A percentile compares a stretch with the other conserved stretches of the same genome.
These are phyloP conservation scores for Microhierax caerulescens DNA, from an alignment of 2,797 vertebrate species.

Conservation along the genomic window DNA sequence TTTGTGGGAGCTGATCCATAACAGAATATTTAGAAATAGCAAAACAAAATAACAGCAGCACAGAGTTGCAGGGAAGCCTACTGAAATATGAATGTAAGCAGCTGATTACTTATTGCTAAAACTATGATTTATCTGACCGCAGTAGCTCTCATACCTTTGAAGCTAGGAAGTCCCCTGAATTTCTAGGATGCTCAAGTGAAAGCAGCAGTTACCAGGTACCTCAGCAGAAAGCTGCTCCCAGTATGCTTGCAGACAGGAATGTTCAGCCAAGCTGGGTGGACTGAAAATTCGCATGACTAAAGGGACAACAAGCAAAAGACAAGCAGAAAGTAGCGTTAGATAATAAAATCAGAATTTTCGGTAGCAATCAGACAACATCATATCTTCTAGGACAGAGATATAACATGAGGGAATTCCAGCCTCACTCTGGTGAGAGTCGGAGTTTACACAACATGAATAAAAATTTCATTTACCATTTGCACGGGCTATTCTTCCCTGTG, in stretches of 20 bases:
- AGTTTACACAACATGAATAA: background rate
- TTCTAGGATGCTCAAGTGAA: background rate
- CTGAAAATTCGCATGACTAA: background rate
- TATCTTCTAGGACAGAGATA: background rate
- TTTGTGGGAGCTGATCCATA: background rate
- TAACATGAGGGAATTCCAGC: background rate
- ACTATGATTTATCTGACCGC: background rate
- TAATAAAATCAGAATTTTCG: background rate
- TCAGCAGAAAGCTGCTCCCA: background rate
- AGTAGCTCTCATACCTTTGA: background rate
- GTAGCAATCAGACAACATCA: background rate
- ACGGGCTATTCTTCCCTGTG: background rate
- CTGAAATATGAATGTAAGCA: background rate
- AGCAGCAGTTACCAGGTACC: background rate
- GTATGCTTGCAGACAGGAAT: background rate
- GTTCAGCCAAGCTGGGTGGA: background rate
- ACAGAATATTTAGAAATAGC: background rate
- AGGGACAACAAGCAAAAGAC: background rate
- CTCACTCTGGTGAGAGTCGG: background rate
- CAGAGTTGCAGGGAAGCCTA: background rate
- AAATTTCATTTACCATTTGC: background rate
- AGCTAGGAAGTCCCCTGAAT: background rate
- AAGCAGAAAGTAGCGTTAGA: background rate
- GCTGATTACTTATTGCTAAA: background rate
- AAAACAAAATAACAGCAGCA: background rate